Evolutionary conservation across 2,113 vertebrate genomes (phyloP).

Genomic region (Rissa tridactyla): DNA sequence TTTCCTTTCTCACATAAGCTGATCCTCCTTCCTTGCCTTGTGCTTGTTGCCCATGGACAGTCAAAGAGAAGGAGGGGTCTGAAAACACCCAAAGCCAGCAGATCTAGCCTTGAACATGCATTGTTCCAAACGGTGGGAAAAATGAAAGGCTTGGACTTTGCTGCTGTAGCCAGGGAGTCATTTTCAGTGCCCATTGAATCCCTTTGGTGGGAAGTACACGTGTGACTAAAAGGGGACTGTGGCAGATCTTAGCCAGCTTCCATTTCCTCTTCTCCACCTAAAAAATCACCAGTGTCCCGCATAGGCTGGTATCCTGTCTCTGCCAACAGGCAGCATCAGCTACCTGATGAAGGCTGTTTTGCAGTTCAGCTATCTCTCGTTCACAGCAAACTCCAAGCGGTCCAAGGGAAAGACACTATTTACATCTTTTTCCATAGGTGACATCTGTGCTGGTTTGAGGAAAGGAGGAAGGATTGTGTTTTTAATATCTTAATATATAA

Average conservation of each 20-base stretch:
- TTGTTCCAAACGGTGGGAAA: not conserved
- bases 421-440: not conserved
- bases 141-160: not conserved
- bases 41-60: rapidly evolving
- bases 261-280: not conserved
- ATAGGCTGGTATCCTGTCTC: not conserved
- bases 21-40: not conserved
- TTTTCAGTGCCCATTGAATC: not conserved
- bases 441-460: not conserved
- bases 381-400: not conserved
- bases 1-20: not conserved
- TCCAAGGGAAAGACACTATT: not conserved
- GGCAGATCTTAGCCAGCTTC: not conserved
- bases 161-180: not conserved
- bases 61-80: not conserved
- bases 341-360: not conserved
- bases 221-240: not conserved
- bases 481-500: not conserved
- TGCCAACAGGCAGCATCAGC: not conserved
- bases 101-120: not conserved
- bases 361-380: not conserved
- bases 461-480: not conserved
- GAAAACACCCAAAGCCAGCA: not conserved
- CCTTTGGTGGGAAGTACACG: not conserved
- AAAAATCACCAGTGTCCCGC: not conserved